Percentiles rank a stretch among this genome's conserved stretches.
Evolutionary conservation across 2,113 vertebrate species (phyloP).

Genomic region (Equus przewalskii): DNA sequence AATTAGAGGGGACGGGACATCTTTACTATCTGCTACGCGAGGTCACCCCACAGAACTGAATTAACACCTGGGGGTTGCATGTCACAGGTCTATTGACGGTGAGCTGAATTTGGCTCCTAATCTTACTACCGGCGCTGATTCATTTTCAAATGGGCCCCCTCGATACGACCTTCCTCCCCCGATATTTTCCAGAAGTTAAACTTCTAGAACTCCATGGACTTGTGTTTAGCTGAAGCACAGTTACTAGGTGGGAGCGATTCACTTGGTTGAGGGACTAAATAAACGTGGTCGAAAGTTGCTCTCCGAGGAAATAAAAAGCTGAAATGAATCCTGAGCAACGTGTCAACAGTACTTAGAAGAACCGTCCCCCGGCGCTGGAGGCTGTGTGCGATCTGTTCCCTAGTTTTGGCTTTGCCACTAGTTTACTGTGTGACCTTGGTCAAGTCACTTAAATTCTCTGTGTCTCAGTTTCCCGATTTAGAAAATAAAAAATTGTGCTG

Average conservation of each 20-base stretch:
- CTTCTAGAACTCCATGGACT: neutral
- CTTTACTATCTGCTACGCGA: neutral
- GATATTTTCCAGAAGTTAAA: neutral
- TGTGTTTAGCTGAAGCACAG: neutral
- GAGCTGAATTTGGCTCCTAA: neutral
- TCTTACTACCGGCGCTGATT: neutral
- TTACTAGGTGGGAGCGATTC: neutral
- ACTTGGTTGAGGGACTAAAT: neutral
- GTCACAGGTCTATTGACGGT: neutral
- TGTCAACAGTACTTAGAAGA: neutral
- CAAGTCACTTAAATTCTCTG: neutral
- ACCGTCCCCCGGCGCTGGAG: neutral
- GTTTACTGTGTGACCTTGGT: neutral
- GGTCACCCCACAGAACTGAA: neutral
- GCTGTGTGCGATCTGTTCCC: neutral
- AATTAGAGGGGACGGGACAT: neutral
- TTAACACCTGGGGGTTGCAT: too few relatives aligned
- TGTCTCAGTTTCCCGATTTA: neutral
- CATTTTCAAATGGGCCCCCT: neutral
- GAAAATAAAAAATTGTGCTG: neutral
- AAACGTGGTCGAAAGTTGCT: neutral
- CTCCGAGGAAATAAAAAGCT: neutral
- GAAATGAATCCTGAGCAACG: neutral
- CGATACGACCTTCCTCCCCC: accelerated
- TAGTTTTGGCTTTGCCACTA: neutral